Evolutionary conservation across 2,797 vertebrate species (phyloP), one percentile per base, ranked within the genome.

Genomic region (Anabacerthia variegaticeps): DNA sequence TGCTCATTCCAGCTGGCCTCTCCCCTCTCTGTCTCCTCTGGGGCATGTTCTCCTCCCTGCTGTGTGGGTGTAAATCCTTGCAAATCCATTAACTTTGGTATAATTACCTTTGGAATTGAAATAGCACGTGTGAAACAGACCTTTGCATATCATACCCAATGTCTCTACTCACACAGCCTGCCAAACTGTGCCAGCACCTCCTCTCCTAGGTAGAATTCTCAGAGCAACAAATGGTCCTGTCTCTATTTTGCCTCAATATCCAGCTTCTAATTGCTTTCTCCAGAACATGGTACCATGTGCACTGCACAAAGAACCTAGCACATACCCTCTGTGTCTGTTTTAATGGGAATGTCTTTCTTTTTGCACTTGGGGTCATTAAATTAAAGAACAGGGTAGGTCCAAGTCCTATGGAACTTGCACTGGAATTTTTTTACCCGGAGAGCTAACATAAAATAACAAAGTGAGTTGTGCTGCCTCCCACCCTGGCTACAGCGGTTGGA

Each of bases 381-480:
- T 95, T 90, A 69, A 81, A 96, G 88, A 81, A 20, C 41, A 84
- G 94, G 55, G 91, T 96, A 94, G 87, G 85, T 92, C 95, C 85
- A 79, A 78, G 51, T 67, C 88, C 88, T 94, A 54, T 69, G 72
- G 95, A 96, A 92, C 79, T 93, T 62, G 43, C 37, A 24, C 30
- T 94, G 92, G 76, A 88, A 69, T 81, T 79, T 79, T 86, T 92
- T 92, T 86, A 95, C 62, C 85, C 92, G 61, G 92, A 73, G 89
- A 92, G 87, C 89, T 88, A 86, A 95, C 92, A 96, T 86, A 94
- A 96, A 97, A 94, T 96, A 95, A 96, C 95, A 96, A 96, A 96
- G 91, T 96, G 12, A 96, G 66, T 19, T 96, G 92, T 94, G 95
- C 95, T 96, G 69, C 92, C 95, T 96, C 95, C 95, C 95, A 93